Evolutionary conservation across 2,888 invertebrate genomes (phyloP).

Genomic region (Anorthoa munda): DNA sequence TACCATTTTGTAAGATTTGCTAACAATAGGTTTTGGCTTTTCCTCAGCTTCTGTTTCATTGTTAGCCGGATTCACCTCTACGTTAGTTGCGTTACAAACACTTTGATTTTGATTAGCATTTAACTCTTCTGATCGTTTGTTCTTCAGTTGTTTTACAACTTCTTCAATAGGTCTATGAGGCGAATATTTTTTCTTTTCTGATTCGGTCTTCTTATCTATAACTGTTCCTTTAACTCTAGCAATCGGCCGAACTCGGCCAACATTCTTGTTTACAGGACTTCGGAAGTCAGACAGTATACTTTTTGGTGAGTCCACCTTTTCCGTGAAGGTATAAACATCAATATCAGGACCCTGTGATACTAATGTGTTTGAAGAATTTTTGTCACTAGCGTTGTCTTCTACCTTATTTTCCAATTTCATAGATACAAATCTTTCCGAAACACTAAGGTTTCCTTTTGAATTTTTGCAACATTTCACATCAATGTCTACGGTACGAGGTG

Average conservation of each 20-base stretch:
- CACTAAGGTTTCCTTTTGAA: slow-evolving; percentile 87
- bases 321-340: slow-evolving; percentile 88
- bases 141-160: slow-evolving; percentile 87
- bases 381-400: slow-evolving; percentile 82
- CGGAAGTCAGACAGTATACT: slow-evolving; percentile 87
- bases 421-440: slow-evolving; percentile 86
- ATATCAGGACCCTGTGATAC: slow-evolving; percentile 86
- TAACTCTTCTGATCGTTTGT: slow-evolving; percentile 84
- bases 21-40: slow-evolving; percentile 85
- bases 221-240: slow-evolving; percentile 89
- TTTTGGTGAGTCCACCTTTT: slow-evolving; percentile 89
- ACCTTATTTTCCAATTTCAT: slow-evolving; percentile 84
- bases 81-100: slow-evolving; percentile 65
- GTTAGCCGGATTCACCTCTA: slow-evolving; percentile 66
- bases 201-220: slow-evolving; percentile 86
- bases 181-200: slow-evolving; percentile 87
- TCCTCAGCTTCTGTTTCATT: slow-evolving; percentile 77
- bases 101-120: slow-evolving; percentile 68
- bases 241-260: slow-evolving; percentile 87
- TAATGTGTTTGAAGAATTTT: slow-evolving; percentile 78
- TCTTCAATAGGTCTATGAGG: slow-evolving; percentile 88
- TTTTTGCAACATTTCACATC: slow-evolving; percentile 88
- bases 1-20: slow-evolving; percentile 90
- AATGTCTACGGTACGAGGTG: slow-evolving; percentile 86
- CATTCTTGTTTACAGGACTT: slow-evolving; percentile 83